A percentile compares a stretch with the other conserved stretches of the same genome.
Evolutionary conservation across 2,797 vertebrate species (phyloP).

Genomic region (Peromyscus eremicus): DNA sequence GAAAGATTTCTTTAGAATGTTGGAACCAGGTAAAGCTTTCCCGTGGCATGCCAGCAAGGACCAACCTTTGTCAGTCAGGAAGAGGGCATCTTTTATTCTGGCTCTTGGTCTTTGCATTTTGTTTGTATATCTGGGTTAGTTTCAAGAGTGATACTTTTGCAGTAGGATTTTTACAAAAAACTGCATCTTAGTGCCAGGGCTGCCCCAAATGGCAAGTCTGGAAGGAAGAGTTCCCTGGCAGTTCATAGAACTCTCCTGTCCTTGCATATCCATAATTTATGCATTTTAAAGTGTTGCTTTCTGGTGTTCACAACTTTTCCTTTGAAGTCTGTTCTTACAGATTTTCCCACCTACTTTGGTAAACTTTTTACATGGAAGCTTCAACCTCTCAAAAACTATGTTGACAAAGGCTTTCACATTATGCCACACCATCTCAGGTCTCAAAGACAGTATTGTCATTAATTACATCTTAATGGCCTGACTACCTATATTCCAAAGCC

Average conservation of each 20-base stretch:
- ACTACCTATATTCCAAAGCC: background rate
- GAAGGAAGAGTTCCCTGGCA: background rate
- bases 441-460: background rate
- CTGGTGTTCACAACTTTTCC: background rate
- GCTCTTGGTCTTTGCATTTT: background rate
- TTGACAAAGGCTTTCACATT: background rate
- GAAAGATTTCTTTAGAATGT: background rate
- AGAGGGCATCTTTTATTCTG: background rate
- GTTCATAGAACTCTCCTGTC: background rate
- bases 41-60: background rate
- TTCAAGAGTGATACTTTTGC: background rate
- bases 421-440: background rate
- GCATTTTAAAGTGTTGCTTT: background rate
- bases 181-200: background rate
- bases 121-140: background rate
- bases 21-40: background rate
- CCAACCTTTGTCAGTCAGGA: background rate
- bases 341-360: background rate
- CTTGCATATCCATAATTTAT: background rate
- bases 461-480: background rate
- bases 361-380: background rate
- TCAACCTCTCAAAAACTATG: background rate
- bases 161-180: background rate
- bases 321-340: background rate
- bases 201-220: no score